Conservation (phyloP, 2,113 vertebrate genomes). For the Eudorcas thomsonii region DNA sequence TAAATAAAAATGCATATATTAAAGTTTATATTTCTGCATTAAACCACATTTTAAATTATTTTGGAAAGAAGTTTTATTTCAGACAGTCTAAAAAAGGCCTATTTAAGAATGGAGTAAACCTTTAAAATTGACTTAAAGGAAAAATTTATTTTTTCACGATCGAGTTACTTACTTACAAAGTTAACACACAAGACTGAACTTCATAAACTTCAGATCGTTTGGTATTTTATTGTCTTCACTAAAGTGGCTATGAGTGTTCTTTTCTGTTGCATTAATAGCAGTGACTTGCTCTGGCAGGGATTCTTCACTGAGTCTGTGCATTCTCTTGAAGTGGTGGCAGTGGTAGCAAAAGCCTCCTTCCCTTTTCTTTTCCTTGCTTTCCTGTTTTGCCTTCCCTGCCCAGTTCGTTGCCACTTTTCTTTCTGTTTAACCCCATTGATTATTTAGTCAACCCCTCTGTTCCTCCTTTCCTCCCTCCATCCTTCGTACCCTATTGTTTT, state of each 20-base stretch:
- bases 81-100: neutral
- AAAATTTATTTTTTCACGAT: neutral
- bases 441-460: neutral
- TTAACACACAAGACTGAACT: neutral
- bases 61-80: neutral
- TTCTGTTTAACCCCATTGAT: neutral
- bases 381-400: neutral
- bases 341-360: neutral
- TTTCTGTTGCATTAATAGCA: neutral
- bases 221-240: neutral
- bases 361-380: neutral
- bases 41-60: neutral
- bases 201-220: neutral
- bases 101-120: neutral
- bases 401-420: neutral
- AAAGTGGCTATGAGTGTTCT: neutral
- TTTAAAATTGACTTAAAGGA: conserved; percentile 15
- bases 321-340: neutral
- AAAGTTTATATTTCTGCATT: neutral
- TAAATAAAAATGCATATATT: neutral
- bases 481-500: neutral
- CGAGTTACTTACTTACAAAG: neutral
- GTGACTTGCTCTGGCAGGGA: neutral
- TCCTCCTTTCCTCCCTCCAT: neutral
- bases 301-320: neutral